A percentile compares a stretch with the other conserved stretches of the same genome.
Conservation (phyloP, 1,140 invertebrate species). For the Stegodyphus mimosarum region DNA sequence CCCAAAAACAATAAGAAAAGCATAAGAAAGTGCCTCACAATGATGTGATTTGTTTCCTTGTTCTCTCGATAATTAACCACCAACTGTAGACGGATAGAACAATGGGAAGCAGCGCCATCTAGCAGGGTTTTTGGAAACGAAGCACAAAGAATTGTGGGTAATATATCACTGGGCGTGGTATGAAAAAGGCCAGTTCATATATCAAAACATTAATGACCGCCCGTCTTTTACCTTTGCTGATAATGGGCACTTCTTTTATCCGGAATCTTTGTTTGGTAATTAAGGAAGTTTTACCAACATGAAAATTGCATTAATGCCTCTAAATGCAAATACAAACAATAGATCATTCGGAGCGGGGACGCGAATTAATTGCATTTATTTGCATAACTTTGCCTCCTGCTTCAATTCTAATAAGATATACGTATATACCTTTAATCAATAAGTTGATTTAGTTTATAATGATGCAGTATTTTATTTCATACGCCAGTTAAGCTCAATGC, state of each 20-base stretch:
- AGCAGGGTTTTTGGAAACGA: conserved; percentile 48
- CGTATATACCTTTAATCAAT: too few species aligned
- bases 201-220: conserved; percentile 23
- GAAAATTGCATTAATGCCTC: too few species aligned
- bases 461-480: too few species aligned
- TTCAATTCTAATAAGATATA: too few species aligned
- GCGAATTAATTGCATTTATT: too few species aligned
- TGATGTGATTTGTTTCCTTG: conserved; percentile 54
- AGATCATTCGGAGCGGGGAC: too few species aligned
- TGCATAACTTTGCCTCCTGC: too few species aligned
- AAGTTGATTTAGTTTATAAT: too few species aligned
- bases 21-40: conserved; percentile 14
- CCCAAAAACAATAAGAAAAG: conserved; percentile 57
- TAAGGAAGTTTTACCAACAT: too few species aligned
- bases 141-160: conserved; percentile 45
- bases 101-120: conserved; percentile 47
- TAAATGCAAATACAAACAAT: too few species aligned
- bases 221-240: conserved; percentile 7
- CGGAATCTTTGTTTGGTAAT: too few species aligned
- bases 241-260: not conserved
- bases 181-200: conserved; percentile 20
- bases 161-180: conserved; percentile 52
- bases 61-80: conserved; percentile 59
- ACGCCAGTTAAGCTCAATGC: too few species aligned
- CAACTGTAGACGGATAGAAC: conserved; percentile 33